These are phyloP conservation scores for Pycnomerus fuliginosus DNA, from an alignment of 2,888 invertebrate species.

Conservation along the genomic window DNA sequence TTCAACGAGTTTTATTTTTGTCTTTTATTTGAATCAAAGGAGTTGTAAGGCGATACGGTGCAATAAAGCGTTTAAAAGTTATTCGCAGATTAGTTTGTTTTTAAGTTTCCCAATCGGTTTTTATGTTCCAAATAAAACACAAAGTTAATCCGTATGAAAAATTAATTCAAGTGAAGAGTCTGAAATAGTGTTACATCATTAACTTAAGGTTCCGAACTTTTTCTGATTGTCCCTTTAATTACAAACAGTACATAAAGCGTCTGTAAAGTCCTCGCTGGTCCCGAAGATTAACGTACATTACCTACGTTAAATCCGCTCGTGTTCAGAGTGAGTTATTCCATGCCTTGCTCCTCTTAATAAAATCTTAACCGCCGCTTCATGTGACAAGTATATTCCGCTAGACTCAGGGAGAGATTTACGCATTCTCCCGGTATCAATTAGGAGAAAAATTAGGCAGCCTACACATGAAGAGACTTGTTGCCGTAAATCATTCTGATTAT, in stretches of 20 bases:
- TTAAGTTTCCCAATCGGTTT: too few species aligned
- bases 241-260: slow-evolving; percentile 24
- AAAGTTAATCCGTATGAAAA: too few species aligned
- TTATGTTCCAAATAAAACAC: too few species aligned
- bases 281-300: slow-evolving; percentile 24
- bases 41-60: too few species aligned
- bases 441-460: slow-evolving; percentile 2
- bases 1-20: too few species aligned
- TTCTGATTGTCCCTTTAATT: too few species aligned
- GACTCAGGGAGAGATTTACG: slow-evolving; percentile 3
- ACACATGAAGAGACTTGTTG: not conserved
- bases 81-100: too few species aligned
- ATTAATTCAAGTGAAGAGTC: too few species aligned
- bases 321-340: slow-evolving; percentile 23
- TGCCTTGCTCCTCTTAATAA: slow-evolving; percentile 22
- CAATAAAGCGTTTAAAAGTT: too few species aligned
- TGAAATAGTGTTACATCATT: too few species aligned
- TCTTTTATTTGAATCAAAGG: too few species aligned
- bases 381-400: slow-evolving; percentile 15
- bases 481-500: not conserved
- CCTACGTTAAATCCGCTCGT: slow-evolving; percentile 23
- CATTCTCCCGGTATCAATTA: slow-evolving; percentile 12
- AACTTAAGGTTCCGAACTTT: too few species aligned
- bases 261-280: slow-evolving; percentile 20
- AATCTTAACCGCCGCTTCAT: slow-evolving; percentile 21